Base-by-base conservation (phyloP, 1,140 invertebrate genomes). In the Philotrypesis tridentata region DNA sequence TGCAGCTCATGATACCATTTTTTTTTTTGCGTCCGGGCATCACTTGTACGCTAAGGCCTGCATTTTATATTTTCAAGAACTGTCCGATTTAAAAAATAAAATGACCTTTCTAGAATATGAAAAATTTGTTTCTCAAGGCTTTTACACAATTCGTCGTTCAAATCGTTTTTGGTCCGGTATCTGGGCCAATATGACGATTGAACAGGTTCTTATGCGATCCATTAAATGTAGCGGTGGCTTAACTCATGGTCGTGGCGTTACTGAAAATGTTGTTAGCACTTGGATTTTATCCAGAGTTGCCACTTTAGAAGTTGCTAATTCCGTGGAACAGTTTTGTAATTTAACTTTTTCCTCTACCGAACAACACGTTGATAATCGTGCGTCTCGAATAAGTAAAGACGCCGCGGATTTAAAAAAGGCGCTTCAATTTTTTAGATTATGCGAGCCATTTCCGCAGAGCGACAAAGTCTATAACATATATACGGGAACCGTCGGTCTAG, bases 1-100 rank as follows among this genome's bases (percentile, higher is more conserved):
- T 84, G 6, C 23, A 79, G 67, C 40, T 33, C 71, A 86, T 86
- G 82, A 76, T 82, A 71, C 84, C 83, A n/a, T n/a, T 12, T 84
- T 83, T 65, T 85, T 86, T 74, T 91, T 84, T 89, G 43, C 91
- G 6, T 73, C 85, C 79, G 91, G 92, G 17, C 92, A 93, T 84
- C 90, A 89, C 81, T 76, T 88, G 27, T 92, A 92, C 85, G 88
- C 91, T 8, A 93, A 93, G 88, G 91, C 89, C 76, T 85, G 85
- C 55, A 87, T 89, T 48, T 72, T 92, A 23, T 92, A 92, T 85
- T 75, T 93, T 14, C 89, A 92, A 88, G 84, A 92, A 85, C 92
- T 91, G 90, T 21, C 84, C 72, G 79, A 88, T 70, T 79, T 89
- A 27, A 72, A 73, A 86, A 71, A 82, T 83, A 89, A 79, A 78